These are phyloP conservation scores for Cydia splendana DNA, from an alignment of 1,140 invertebrate genomes.

Conservation along the genomic window DNA sequence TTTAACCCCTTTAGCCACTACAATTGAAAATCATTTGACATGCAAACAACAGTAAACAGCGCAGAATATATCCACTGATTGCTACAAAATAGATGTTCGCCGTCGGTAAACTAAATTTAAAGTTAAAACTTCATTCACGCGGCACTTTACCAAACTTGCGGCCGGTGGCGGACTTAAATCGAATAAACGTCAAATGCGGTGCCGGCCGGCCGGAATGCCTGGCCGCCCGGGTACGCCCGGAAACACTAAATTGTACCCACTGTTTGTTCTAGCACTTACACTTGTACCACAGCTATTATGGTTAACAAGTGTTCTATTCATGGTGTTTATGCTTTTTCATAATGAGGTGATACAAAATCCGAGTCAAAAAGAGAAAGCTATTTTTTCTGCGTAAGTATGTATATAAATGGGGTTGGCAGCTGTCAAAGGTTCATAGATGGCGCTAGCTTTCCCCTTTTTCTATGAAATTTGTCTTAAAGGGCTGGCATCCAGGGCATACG, in stretches of 20 bases:
- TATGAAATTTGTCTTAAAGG: too few species aligned
- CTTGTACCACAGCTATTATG: neutral
- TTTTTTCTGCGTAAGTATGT: too few species aligned
- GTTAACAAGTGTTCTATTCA: neutral
- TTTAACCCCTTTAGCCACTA: neutral
- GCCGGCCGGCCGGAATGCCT: conserved; percentile 36
- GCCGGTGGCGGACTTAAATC: conserved; percentile 51
- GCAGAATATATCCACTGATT: conserved; percentile 15
- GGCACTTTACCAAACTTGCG: conserved; percentile 48
- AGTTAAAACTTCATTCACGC: conserved; percentile 55
- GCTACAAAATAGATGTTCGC: conserved; percentile 19
- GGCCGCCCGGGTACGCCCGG: conserved; percentile 34
- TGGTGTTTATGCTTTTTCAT: too few species aligned
- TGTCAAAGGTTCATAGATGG: too few species aligned
- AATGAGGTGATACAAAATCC: too few species aligned
- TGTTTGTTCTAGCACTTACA: conserved; percentile 45
- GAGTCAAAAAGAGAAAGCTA: too few species aligned
- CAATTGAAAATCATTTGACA: neutral
- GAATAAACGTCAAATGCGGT: conserved; percentile 62
- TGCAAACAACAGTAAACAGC: neutral
- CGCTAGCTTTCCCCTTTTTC: too few species aligned
- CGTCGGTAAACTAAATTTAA: conserved; percentile 48
- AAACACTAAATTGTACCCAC: conserved; percentile 54
- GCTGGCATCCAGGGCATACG: too few species aligned
- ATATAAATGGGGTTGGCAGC: too few species aligned